Percentiles rank a stretch among this genome's conserved stretches.
Conservation (phyloP, 2,797 vertebrate genomes). For the Falco peregrinus region DNA sequence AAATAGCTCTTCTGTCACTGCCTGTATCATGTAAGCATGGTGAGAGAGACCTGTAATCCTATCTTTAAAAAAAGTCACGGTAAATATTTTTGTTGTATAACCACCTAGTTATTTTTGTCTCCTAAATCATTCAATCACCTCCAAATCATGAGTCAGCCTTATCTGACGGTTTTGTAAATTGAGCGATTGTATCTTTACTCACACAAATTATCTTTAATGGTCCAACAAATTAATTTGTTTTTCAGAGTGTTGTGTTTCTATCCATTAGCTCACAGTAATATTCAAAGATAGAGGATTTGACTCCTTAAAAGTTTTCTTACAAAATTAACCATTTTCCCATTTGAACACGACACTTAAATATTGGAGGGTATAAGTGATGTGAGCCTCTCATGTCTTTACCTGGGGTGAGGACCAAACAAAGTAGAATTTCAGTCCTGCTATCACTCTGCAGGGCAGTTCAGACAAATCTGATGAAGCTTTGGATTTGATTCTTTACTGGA, state of each 20-base stretch:
- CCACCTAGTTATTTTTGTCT: conserved; percentile 9
- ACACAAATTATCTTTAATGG: not conserved
- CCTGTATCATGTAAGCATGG: conserved; percentile 24
- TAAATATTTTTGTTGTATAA: conserved; percentile 45
- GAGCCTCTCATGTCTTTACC: not conserved
- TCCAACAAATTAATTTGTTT: not conserved
- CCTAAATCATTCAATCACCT: not conserved
- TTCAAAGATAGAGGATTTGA: not conserved
- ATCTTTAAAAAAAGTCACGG: conserved; percentile 14
- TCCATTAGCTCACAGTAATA: not conserved
- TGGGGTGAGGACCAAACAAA: not conserved
- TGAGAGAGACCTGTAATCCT: not conserved
- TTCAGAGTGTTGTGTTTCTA: not conserved
- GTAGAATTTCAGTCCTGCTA: not conserved
- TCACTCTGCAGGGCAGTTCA: not conserved
- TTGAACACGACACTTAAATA: not conserved
- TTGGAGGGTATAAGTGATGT: not conserved
- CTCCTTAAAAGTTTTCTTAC: not conserved
- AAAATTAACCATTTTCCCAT: not conserved
- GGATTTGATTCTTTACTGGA: not conserved
- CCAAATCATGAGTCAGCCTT: not conserved
- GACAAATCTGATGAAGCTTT: not conserved
- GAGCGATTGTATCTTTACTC: not conserved
- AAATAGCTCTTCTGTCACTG: conserved; percentile 57
- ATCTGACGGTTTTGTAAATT: not conserved